These are phyloP conservation scores for Pollicipes pollicipes DNA, from an alignment of 1,140 invertebrate species.

Conservation along the genomic window DNA sequence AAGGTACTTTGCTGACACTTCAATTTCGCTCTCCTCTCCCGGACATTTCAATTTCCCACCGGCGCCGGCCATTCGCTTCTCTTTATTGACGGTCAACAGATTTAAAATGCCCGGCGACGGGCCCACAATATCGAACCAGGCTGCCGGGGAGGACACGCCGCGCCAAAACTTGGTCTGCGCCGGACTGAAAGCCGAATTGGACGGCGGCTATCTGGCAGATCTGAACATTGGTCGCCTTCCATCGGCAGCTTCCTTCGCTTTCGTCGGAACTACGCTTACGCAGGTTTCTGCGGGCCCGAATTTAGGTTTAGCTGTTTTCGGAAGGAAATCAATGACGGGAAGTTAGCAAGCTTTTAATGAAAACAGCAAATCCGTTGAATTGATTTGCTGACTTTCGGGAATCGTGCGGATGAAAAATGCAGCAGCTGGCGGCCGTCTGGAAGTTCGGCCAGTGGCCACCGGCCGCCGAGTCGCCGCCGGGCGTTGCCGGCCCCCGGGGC, in stretches of 20 bases:
- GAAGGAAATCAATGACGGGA: background rate
- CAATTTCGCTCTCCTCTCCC: background rate
- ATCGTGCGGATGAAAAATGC: background rate
- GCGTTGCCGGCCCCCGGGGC: too few relatives aligned
- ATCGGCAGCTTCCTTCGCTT: background rate
- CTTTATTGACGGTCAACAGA: constrained; percentile 1
- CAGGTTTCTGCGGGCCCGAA: background rate
- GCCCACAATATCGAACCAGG: background rate
- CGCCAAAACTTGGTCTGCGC: too few relatives aligned
- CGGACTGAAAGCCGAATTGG: background rate
- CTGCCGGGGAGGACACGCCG: background rate
- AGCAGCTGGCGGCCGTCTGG: background rate
- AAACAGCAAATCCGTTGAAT: background rate
- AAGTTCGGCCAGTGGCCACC: background rate
- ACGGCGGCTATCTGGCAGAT: background rate
- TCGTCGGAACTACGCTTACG: background rate
- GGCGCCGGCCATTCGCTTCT: background rate
- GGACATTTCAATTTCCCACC: background rate
- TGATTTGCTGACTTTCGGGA: constrained; percentile 1
- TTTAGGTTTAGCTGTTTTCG: background rate
- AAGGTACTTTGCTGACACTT: background rate
- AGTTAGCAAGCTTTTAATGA: background rate
- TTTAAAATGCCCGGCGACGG: background rate
- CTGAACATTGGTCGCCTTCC: background rate
- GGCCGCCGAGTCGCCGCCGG: too few relatives aligned